These are phyloP conservation scores for Marisa cornuarietis DNA, from an alignment of 1,140 invertebrate species.

Conservation along the genomic window DNA sequence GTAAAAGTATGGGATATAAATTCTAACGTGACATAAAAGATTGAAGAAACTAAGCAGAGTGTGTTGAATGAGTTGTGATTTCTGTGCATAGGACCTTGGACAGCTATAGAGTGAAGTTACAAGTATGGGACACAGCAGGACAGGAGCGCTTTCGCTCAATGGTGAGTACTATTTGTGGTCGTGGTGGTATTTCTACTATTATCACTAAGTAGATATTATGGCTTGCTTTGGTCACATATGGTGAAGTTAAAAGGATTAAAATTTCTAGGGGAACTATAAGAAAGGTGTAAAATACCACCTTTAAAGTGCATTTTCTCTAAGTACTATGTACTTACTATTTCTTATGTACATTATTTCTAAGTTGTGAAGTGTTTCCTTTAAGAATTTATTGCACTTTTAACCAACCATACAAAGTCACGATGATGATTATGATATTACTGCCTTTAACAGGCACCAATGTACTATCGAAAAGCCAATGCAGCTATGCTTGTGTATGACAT, in stretches of 20 bases:
- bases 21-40: no score
- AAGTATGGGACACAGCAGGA: constrained; percentile 65
- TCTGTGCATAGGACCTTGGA: constrained; percentile 68
- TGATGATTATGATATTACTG: not conserved
- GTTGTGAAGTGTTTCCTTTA: not conserved
- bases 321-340: no score
- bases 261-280: no score
- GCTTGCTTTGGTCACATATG: no score
- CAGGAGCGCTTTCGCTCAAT: constrained; percentile 63
- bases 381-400: not conserved
- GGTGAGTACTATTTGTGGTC: constrained; percentile 33
- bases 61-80: not conserved
- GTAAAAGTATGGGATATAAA: no score
- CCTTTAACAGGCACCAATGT: constrained; percentile 63
- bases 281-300: no score
- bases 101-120: constrained; percentile 70
- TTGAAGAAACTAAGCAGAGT: no score
- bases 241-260: no score
- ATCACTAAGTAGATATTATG: no score
- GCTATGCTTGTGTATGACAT: constrained; percentile 66
- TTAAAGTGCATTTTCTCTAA: no score
- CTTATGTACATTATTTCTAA: not conserved
- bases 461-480: constrained; percentile 65
- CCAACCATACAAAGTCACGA: not conserved
- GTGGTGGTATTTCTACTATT: no score